Base-by-base conservation (phyloP, 2,797 vertebrate genomes). In the Gymnocypris eckloni region DNA sequence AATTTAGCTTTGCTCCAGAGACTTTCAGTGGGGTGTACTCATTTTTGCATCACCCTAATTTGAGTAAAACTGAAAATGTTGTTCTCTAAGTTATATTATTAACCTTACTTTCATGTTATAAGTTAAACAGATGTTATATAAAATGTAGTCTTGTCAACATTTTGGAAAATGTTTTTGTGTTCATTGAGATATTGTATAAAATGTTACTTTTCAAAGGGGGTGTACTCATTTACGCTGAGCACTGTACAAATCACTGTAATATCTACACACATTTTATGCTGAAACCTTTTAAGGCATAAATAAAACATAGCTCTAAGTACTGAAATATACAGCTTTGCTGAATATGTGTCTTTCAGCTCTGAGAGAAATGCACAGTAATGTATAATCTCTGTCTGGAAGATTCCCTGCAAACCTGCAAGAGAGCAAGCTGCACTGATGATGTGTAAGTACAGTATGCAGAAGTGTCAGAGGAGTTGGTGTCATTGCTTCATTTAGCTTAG, bases 201-300 rank as follows among this genome's bases (percentile, higher is more conserved):
- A 28, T 28, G 25, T 28, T 28, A 28, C 25, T 28, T 28, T 28
- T 28, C 25, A 28, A 28, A 28, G 28, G 28, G 28, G 28, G 28
- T 28, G 28, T 28, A 28, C 28, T 28, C 28, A 28, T 28, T 28
- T 28, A 28, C 28, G 28, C 28, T 28, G 28, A 28, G 28, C 28
- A 28, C 28, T 28, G 28, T 28, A 84, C 82, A 88, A 89, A 87
- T 87, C 76, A 61, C 76, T 85, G 76, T 89, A 71, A 86, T 82
- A 79, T 90, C 54, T 43, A 18, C 25, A 28, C 72, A 80, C 72
- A 20, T 81, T 81, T 61, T n/a, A 83, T 61, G 70, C 25, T 84
- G 79, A 82, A 88, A 85, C 82, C 82, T 90, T 88, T 89, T 79
- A 84, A 78, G 79, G 75, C 77, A 89, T 91, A 87, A 91, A 91